phyloP scores from a whole-genome alignment of 2,888 invertebrate genomes.

The Rotaria magnacalcarata region DNA sequence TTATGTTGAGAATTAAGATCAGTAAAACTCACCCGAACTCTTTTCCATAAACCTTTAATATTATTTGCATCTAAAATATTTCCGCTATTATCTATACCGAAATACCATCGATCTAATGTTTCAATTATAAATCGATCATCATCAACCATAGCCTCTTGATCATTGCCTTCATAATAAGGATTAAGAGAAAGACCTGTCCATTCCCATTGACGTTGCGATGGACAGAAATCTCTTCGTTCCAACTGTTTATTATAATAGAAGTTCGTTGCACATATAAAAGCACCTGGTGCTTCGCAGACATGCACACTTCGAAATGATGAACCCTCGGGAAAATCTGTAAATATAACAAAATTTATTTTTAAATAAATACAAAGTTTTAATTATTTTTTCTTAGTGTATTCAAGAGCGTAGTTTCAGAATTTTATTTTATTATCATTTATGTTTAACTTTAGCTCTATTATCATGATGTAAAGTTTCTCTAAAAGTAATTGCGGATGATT shows the following conservation, averaged over 20 bases:
- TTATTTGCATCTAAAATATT: conserved; percentile 72
- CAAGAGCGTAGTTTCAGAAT: no score
- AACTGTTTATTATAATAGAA: conserved; percentile 68
- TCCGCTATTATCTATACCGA: conserved; percentile 79
- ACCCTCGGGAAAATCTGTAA: conserved; percentile 57
- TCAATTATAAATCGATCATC: conserved; percentile 75
- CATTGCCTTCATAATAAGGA: conserved; percentile 84
- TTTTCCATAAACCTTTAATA: conserved; percentile 64
- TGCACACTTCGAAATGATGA: conserved; percentile 67
- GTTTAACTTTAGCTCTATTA: no score
- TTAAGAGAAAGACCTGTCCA: conserved; percentile 83
- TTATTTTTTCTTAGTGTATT: no score
- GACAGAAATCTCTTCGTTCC: conserved; percentile 62
- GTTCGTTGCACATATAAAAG: conserved; percentile 82
- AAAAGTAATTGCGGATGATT: no score
- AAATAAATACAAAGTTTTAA: no score
- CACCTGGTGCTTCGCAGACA: conserved; percentile 95
- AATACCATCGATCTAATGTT: conserved; percentile 78
- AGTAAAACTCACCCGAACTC: conserved; percentile 33
- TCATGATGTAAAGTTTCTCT: no score
- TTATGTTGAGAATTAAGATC: no score
- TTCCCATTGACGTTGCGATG: conserved; percentile 59
- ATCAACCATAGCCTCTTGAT: conserved; percentile 69
- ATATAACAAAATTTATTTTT: not conserved
- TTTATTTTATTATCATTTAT: no score